A percentile compares a stretch with the other conserved stretches of the same genome.
Conservation (phyloP, 2,797 vertebrate species). For the Botia almorhae region DNA sequence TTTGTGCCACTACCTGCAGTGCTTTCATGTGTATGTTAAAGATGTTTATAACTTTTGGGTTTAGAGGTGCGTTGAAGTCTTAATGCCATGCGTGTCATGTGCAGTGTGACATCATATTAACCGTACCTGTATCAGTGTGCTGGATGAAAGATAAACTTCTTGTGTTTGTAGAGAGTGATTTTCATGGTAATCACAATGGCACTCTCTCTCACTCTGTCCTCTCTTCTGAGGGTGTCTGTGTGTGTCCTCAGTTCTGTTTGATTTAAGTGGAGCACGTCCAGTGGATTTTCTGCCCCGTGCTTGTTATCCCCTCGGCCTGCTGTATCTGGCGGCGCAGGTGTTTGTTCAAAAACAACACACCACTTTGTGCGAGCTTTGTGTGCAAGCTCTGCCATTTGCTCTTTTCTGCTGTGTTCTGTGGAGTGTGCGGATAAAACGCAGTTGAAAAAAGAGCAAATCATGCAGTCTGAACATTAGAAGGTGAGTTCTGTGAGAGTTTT, state of each 20-base stretch:
- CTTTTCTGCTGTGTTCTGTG: conserved; percentile 14
- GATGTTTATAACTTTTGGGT: not conserved
- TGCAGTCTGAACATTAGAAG: conserved; percentile 35
- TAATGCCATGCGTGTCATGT: not conserved
- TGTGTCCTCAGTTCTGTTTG: conserved; percentile 29
- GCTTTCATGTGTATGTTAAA: conserved; percentile 29
- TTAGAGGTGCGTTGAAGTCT: not conserved
- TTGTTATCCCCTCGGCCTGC: conserved; percentile 43
- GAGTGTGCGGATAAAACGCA: conserved; percentile 22
- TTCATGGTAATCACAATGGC: too few species aligned
- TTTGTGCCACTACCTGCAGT: not conserved
- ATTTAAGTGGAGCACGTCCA: conserved; percentile 45
- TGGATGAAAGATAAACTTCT: conserved; percentile 34
- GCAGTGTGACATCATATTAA: conserved; percentile 7
- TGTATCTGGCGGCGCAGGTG: conserved; percentile 48
- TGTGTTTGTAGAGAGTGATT: not conserved
- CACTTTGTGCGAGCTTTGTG: conserved; percentile 11
- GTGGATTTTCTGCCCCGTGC: conserved; percentile 41
- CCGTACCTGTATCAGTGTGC: conserved; percentile 5
- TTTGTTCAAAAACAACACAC: conserved; percentile 35
- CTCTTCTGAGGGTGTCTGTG: conserved; percentile 23
- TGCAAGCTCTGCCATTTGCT: not conserved
- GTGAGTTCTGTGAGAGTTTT: conserved; percentile 26
- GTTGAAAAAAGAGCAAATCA: conserved; percentile 7
- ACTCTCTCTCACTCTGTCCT: not conserved